Conservation (phyloP, 2,113 vertebrate species). For the Pluvianellus socialis region DNA sequence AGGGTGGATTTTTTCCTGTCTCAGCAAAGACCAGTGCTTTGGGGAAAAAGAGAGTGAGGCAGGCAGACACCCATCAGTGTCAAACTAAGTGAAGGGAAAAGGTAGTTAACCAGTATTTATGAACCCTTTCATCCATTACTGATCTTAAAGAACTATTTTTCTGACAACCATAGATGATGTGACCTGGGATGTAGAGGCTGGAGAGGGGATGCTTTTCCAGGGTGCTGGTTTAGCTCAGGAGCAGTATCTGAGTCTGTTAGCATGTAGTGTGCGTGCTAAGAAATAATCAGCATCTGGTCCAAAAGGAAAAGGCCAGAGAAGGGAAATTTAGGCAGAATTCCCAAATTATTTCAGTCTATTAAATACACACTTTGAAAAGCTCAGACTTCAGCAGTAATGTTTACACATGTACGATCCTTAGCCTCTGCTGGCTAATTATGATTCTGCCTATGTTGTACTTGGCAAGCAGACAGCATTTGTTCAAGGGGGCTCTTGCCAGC, state of each 20-base stretch:
- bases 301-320: background rate
- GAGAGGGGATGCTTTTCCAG: background rate
- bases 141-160: background rate
- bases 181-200: background rate
- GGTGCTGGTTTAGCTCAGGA: background rate
- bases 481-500: background rate
- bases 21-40: background rate
- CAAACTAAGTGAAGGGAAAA: background rate
- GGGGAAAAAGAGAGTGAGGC: background rate
- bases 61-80: background rate
- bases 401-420: background rate
- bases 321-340: background rate
- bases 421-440: background rate
- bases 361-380: background rate
- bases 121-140: background rate
- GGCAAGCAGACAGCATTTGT: slow-evolving; percentile 12
- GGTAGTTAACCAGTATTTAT: background rate
- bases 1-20: background rate
- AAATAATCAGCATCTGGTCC: background rate
- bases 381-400: background rate
- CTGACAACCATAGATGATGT: background rate
- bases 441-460: slow-evolving; percentile 25
- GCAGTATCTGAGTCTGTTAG: background rate
- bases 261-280: background rate
- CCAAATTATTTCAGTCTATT: background rate